Evolutionary conservation across 2,113 vertebrate species (phyloP).

Genomic region (Neodontobutis hainanensis): DNA sequence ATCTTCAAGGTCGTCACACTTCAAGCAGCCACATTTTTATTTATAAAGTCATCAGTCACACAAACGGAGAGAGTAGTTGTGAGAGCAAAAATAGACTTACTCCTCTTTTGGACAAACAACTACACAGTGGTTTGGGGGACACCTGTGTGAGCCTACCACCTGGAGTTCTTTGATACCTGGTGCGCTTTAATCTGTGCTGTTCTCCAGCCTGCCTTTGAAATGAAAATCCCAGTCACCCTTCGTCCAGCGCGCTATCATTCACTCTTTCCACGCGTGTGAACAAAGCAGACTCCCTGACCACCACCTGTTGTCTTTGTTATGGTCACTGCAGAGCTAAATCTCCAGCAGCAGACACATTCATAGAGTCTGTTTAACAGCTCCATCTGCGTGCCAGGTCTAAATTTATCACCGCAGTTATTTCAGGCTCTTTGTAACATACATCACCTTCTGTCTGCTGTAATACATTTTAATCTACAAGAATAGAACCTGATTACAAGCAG

Average conservation of each 20-base stretch:
- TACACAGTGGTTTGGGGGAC: constrained; percentile 29
- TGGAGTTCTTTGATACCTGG: constrained; percentile 77
- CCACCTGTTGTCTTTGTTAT: constrained; percentile 53
- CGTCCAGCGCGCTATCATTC: constrained; percentile 15
- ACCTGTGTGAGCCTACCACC: constrained; percentile 70
- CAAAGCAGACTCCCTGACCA: constrained; percentile 29
- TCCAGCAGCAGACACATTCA: constrained; percentile 30
- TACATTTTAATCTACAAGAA: constrained; percentile 63
- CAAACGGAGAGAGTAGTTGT: constrained; percentile 10
- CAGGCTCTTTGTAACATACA: constrained; percentile 47
- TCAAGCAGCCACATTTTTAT: background rate
- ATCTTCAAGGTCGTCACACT: background rate
- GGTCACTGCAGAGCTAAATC: constrained; percentile 8
- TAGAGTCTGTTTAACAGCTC: constrained; percentile 19
- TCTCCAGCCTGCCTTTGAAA: constrained; percentile 77
- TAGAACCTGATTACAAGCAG: constrained; percentile 54
- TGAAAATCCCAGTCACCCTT: constrained; percentile 71
- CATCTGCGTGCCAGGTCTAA: constrained; percentile 30
- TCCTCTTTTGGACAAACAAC: constrained; percentile 10
- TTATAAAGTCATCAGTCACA: background rate
- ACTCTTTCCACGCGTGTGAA: constrained; percentile 7
- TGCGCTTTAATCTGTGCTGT: constrained; percentile 80
- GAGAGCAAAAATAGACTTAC: constrained; percentile 31
- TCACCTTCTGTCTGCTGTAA: constrained; percentile 59
- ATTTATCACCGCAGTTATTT: constrained; percentile 64